Percentiles rank a stretch among this genome's conserved stretches.
Evolutionary conservation across 1,140 invertebrate species (phyloP).

Genomic region (Tetragonula clypearis): DNA sequence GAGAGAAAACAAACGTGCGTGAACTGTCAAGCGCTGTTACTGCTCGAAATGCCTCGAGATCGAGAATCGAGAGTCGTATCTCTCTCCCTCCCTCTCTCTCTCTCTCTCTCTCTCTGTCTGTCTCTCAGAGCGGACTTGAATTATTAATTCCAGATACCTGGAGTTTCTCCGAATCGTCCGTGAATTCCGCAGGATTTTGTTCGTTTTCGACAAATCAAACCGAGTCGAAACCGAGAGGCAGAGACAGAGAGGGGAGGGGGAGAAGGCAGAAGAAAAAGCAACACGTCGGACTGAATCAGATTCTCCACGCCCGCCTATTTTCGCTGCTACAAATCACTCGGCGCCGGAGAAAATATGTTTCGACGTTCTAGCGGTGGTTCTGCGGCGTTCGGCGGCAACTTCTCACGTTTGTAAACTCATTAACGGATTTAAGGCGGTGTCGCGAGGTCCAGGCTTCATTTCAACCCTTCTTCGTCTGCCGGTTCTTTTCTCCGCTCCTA

Average conservation of each 20-base stretch:
- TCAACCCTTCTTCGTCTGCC: slow-evolving; percentile 10
- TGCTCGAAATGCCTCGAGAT: neutral
- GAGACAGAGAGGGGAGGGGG: neutral
- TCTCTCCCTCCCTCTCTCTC: no score
- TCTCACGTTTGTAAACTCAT: slow-evolving; percentile 70
- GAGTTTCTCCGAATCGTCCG: slow-evolving; percentile 5
- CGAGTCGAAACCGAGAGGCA: neutral
- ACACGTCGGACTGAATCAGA: neutral
- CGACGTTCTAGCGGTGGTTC: slow-evolving; percentile 40
- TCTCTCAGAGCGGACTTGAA: neutral
- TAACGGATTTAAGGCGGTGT: slow-evolving; percentile 68
- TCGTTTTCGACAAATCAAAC: slow-evolving; percentile 48
- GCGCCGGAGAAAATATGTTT: slow-evolving; percentile 66
- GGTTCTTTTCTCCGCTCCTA: slow-evolving; percentile 27
- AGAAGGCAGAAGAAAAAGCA: neutral
- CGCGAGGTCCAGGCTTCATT: neutral
- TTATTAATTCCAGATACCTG: neutral
- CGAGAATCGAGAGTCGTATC: neutral
- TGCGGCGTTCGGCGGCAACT: slow-evolving; percentile 44
- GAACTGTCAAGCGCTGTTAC: neutral
- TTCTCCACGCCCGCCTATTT: slow-evolving; percentile 68
- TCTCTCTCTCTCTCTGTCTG: no score
- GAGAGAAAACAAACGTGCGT: neutral
- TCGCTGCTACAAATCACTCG: slow-evolving; percentile 71
- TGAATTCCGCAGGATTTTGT: slow-evolving; percentile 35